Conservation (phyloP, 1,140 invertebrate species). For the Pseudobourletiella spinata region DNA sequence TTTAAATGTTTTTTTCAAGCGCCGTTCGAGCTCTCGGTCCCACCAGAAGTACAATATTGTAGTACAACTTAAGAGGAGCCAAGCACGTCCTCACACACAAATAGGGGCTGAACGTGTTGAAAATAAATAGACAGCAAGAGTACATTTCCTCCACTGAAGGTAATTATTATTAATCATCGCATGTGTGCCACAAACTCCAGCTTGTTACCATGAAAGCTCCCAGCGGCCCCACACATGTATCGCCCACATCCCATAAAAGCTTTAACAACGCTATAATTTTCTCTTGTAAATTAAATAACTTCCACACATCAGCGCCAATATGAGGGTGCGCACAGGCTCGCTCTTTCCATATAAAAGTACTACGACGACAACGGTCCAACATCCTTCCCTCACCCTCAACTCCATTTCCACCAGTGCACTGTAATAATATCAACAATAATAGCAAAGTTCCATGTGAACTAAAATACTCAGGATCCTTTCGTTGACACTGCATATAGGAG, state of each 20-base stretch:
- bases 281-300: slow-evolving; percentile 2
- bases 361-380: too few species aligned
- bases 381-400: too few species aligned
- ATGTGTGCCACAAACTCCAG: background rate
- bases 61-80: too few species aligned
- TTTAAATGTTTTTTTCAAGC: background rate
- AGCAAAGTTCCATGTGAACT: too few species aligned
- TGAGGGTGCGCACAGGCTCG: background rate
- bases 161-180: slow-evolving; percentile 7
- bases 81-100: too few species aligned
- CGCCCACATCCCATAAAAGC: slow-evolving; percentile 1
- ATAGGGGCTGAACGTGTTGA: background rate
- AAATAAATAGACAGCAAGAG: background rate
- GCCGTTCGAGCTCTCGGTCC: background rate
- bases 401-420: background rate
- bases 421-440: background rate
- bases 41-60: too few species aligned
- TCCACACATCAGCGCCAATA: too few species aligned
- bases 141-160: background rate
- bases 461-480: too few species aligned
- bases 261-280: slow-evolving; percentile 9
- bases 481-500: too few species aligned
- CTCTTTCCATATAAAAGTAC: background rate
- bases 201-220: background rate
- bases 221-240: background rate